Percentiles rank a stretch among this genome's conserved stretches.
These are phyloP conservation scores for Saturnia pavonia DNA, from an alignment of 2,888 invertebrate genomes.

Conservation along the genomic window DNA sequence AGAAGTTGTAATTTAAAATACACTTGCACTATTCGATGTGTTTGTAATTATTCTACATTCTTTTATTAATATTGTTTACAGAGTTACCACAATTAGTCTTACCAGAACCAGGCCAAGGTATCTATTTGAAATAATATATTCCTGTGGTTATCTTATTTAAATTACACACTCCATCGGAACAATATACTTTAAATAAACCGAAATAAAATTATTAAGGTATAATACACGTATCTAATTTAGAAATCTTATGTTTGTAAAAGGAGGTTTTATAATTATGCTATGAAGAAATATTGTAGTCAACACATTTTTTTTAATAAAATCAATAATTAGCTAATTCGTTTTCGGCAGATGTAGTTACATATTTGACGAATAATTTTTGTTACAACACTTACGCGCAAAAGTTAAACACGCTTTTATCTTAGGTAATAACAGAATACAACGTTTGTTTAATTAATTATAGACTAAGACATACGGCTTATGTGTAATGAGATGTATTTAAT, in stretches of 20 bases:
- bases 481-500: conserved; percentile 16
- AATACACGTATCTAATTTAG: not conserved
- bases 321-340: not conserved
- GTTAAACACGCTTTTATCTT: not conserved
- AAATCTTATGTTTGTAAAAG: not conserved
- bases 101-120: conserved; percentile 6
- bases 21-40: not conserved
- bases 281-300: not conserved
- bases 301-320: not conserved
- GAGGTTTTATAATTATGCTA: not conserved
- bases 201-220: not conserved
- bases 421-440: not conserved
- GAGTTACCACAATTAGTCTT: conserved; percentile 9
- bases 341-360: not conserved
- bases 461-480: not conserved
- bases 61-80: conserved; percentile 2
- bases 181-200: not conserved
- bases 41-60: not conserved
- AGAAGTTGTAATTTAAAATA: not conserved
- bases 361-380: not conserved
- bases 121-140: conserved; percentile 2
- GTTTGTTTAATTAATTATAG: not conserved
- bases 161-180: not conserved
- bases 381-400: not conserved
- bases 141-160: conserved; percentile 1